Evolutionary conservation across 1,140 invertebrate genomes (phyloP), one percentile per base, ranked within the genome.

Genomic region (Copidosoma floridanum): DNA sequence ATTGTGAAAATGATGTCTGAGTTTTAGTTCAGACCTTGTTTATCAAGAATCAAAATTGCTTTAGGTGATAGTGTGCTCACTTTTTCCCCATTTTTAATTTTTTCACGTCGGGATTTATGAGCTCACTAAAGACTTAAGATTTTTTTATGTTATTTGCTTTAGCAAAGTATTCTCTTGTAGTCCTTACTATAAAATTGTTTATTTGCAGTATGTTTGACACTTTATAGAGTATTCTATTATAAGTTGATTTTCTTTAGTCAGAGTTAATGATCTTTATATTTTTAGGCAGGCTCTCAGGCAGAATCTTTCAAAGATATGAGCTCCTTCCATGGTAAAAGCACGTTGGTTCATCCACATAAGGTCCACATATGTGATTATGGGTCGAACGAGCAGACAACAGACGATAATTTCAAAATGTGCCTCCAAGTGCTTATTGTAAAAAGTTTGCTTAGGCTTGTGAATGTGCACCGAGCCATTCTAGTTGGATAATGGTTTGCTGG

Each of bases 331-430:
- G 3, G 35, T 21, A 0, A 35, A 23, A 1, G 64, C 52, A 6
- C 57, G 32, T 0, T 24, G 14, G 20, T 65, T 65, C 56, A 38
- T 65, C 62, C 57, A 67, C 11, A 61, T 51, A n/a, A 46, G 65
- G 1, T 35, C 24, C 2, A 58, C 56, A 21, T 62, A 68, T 12
- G 57, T 66, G 1, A 67, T 14, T 0, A 67, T 41, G 1, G 63
- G 65, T 46, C 65, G 37, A 0, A 69, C 61, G 11, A 67, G 35
- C 14, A 55, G 16, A 0, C 54, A 27, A 35, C 67, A 67, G 12
- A 57, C 62, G 0, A 67, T 65, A 10, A 65, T 29, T 56, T 61
- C 62, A 2, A 60, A 50, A 48, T 27, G 63, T 0, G 14, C 40
- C 8, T 18, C 32, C 0, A 68, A 12, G 3, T 16, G 12, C 54